Conservation (phyloP, 2,888 invertebrate species). For the Cremastinae sp. region DNA sequence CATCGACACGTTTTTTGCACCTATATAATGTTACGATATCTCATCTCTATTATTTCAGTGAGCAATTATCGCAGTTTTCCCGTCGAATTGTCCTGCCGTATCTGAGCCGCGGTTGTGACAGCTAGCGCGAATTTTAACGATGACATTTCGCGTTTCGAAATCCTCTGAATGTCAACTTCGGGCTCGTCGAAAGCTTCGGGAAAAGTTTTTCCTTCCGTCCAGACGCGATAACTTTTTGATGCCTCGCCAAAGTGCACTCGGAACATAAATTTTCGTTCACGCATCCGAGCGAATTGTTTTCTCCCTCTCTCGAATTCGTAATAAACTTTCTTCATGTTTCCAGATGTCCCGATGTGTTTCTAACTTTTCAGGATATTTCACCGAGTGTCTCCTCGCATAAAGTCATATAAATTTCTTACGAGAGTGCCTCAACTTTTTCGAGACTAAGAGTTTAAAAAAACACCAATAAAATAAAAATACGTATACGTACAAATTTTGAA, state of each 20-base stretch:
- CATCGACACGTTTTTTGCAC: conserved; percentile 2
- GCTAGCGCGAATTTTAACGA: background rate
- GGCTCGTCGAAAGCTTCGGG: background rate
- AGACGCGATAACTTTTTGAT: conserved; percentile 23
- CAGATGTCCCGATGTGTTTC: background rate
- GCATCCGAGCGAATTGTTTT: conserved; percentile 13
- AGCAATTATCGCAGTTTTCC: background rate
- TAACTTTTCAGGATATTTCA: too few species aligned
- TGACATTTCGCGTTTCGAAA: too few species aligned
- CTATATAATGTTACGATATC: background rate
- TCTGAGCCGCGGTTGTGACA: too few species aligned
- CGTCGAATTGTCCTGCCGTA: background rate
- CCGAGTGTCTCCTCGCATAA: too few species aligned
- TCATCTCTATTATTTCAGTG: background rate
- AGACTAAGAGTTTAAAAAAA: background rate
- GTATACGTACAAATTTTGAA: background rate
- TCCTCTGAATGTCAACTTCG: background rate
- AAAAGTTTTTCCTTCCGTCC: background rate
- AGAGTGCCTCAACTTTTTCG: background rate
- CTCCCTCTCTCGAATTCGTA: conserved; percentile 4
- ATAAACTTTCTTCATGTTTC: conserved; percentile 13
- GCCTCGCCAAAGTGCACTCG: background rate
- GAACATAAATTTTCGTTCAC: conserved; percentile 12
- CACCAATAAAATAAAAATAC: too few species aligned
- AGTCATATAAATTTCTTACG: conserved; percentile 1